These are phyloP conservation scores for Pseudomyrmex flavicornis DNA, from an alignment of 1,140 invertebrate species.

Conservation along the genomic window DNA sequence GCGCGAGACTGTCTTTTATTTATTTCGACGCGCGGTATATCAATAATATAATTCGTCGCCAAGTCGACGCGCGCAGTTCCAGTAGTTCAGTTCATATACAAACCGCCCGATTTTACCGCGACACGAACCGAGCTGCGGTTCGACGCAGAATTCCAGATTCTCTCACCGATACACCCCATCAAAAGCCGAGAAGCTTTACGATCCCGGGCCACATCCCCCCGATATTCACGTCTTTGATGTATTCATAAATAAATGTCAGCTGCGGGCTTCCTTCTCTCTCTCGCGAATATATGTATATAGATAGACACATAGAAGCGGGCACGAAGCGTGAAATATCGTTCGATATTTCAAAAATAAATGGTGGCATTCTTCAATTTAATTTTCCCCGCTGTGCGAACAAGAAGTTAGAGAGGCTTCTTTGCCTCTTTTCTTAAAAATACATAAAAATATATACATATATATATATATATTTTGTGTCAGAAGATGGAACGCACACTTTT, in stretches of 20 bases:
- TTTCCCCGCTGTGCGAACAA: neutral
- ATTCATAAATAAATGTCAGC: neutral
- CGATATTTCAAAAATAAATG: neutral
- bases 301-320: neutral
- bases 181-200: neutral
- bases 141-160: neutral
- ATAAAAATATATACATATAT: neutral
- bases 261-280: neutral
- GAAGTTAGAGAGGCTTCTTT: neutral
- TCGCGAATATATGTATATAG: too few relatives aligned
- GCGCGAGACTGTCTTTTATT: neutral
- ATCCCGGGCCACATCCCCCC: neutral
- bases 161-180: neutral
- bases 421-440: neutral
- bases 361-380: neutral
- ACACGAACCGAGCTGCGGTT: neutral
- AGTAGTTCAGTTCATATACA: neutral
- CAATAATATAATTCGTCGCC: neutral
- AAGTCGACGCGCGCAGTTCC: neutral
- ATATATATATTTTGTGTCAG: neutral
- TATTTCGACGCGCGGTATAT: too few relatives aligned
- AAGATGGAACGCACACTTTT: neutral
- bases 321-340: neutral
- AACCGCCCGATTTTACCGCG: neutral
- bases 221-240: neutral